Evolutionary conservation across 2,797 vertebrate species (phyloP), one percentile per base, ranked within the genome.

Genomic region (Gymnocypris eckloni): DNA sequence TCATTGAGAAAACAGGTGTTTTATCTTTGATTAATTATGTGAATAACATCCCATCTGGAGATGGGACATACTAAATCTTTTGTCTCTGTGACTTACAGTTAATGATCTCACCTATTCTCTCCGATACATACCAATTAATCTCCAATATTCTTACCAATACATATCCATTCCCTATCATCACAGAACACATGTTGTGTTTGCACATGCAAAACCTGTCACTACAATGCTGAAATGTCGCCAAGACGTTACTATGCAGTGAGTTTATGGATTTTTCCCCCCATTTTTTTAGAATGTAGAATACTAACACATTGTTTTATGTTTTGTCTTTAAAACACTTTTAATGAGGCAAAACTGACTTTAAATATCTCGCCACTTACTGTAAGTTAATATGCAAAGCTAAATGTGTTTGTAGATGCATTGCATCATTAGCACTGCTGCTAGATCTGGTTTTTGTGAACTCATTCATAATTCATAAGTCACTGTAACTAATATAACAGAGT

Each of bases 401-500:
- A 61, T n/a, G 81, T 50, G 71, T 75, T 75, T 75, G 12, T 16
- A 22, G 33, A 56, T 71, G 67, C 50, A 61, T 73, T 28, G 18
- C 6, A 12, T 66, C 37, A 69, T 52, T 48, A 76, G 28, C 73
- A 15, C n/a, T 39, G 33, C 18, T 59, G 61, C 69, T 85, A 70
- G 59, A 85, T 84, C 64, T 72, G 77, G 1, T 87, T 69, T 82
- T 70, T 54, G 81, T 76, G 28, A 79, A 69, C 77, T 81, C 66
- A 84, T 89, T 86, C 54, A 84, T 88, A 84, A 86, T 79, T 75
- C 39, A 86, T 67, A 22, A 33, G 61, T 41, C 20, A 25, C 50
- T 67, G 66, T 87, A 83, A 84, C 33, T 84, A 84, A 84, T 84
- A 84, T 84, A 75, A 69, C 82, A 69, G 22, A 69, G 73, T 28